These are phyloP conservation scores for Coelopa frigida DNA, from an alignment of 1,140 invertebrate genomes.

Conservation along the genomic window DNA sequence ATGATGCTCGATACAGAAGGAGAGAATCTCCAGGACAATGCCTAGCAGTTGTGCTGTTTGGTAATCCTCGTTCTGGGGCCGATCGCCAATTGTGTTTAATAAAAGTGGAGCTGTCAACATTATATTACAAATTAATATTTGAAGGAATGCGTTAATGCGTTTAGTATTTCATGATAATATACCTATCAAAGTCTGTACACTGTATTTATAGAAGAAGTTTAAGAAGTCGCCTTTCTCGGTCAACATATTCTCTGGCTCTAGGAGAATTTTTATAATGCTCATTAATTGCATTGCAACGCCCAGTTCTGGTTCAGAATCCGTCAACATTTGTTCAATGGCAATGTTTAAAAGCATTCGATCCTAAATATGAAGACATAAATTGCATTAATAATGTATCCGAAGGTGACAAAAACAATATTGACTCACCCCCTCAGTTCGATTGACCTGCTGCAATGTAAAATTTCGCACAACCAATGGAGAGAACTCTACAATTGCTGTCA, in stretches of 20 bases:
- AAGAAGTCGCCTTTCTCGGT: conserved; percentile 97
- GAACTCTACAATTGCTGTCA: conserved; percentile 97
- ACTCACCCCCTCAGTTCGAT: conserved; percentile 77
- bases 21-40: conserved; percentile 88
- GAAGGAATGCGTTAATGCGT: too few relatives aligned
- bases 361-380: conserved; percentile 42
- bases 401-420: background rate
- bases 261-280: conserved; percentile 83
- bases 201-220: conserved; percentile 98
- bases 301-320: conserved; percentile 79
- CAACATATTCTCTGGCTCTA: conserved; percentile 99
- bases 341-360: conserved; percentile 94
- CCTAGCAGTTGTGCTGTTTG: conserved; percentile 92
- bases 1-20: conserved; percentile 99
- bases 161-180: conserved; percentile 33
- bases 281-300: conserved; percentile 94
- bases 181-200: conserved; percentile 91
- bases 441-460: conserved; percentile 88
- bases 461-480: conserved; percentile 95
- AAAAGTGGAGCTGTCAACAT: conserved; percentile 68
- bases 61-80: conserved; percentile 87
- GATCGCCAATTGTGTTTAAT: conserved; percentile 81
- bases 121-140: background rate
- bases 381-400: background rate
- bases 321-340: conserved; percentile 94